A percentile compares a stretch with the other conserved stretches of the same genome.
These are phyloP conservation scores for Carposina sasakii DNA, from an alignment of 1,140 invertebrate species.

Conservation along the genomic window DNA sequence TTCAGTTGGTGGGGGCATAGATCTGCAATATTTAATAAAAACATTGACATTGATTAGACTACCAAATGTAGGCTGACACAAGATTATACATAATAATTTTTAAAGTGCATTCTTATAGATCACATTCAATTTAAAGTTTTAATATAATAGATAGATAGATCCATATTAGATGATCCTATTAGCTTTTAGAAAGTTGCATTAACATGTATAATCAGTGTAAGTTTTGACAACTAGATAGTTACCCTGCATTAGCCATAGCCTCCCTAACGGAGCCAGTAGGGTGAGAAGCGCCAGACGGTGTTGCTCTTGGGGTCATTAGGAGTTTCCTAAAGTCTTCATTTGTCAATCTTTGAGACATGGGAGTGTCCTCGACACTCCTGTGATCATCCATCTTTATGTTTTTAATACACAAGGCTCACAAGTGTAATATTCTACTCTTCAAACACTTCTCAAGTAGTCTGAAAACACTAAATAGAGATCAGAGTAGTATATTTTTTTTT, in stretches of 20 bases:
- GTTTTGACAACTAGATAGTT: slow-evolving; percentile 37
- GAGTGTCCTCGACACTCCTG: slow-evolving; percentile 65
- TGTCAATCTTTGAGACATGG: slow-evolving; percentile 83
- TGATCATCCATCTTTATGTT: slow-evolving; percentile 51
- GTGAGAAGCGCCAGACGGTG: slow-evolving; percentile 69
- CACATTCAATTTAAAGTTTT: too few relatives aligned
- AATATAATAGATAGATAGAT: too few relatives aligned
- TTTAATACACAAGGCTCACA: neutral
- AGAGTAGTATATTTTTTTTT: neutral
- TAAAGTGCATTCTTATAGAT: too few relatives aligned
- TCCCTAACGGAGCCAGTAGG: slow-evolving; percentile 74
- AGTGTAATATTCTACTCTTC: neutral
- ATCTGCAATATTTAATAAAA: slow-evolving; percentile 35
- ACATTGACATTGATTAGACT: neutral
- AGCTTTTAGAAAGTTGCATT: too few relatives aligned
- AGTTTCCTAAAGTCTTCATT: slow-evolving; percentile 98
- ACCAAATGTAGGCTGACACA: too few relatives aligned
- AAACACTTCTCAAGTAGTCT: neutral
- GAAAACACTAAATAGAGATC: neutral
- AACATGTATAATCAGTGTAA: too few relatives aligned
- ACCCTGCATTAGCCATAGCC: slow-evolving; percentile 75
- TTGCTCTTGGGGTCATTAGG: slow-evolving; percentile 92
- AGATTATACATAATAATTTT: too few relatives aligned
- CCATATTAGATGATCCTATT: too few relatives aligned
- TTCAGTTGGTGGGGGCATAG: slow-evolving; percentile 70